Evolutionary conservation across 1,140 invertebrate species (phyloP).

Genomic region (Dendroctonus ponderosae): DNA sequence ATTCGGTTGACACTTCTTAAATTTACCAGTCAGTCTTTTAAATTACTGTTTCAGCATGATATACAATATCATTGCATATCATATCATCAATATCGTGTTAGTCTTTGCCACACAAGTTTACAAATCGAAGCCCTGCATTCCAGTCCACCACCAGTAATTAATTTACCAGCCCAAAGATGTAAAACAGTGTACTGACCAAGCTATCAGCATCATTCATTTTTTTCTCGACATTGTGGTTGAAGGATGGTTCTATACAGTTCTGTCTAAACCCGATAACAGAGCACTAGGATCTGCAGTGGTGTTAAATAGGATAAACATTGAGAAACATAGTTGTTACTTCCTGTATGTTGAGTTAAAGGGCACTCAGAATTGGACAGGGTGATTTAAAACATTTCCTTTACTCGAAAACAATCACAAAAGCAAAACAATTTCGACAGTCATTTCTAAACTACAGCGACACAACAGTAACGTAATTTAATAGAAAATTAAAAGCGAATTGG

Average conservation of each 20-base stretch:
- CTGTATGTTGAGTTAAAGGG: background rate
- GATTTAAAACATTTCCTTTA: background rate
- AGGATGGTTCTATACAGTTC: constrained; percentile 4
- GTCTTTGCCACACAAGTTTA: too few relatives aligned
- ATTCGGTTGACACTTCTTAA: too few relatives aligned
- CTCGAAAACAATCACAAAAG: constrained; percentile 13
- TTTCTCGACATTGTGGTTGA: constrained; percentile 49
- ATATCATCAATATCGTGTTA: too few relatives aligned
- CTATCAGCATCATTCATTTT: constrained; percentile 56
- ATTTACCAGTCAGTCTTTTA: too few relatives aligned
- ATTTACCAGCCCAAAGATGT: background rate
- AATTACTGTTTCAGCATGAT: too few relatives aligned
- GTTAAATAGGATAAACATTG: constrained; percentile 2
- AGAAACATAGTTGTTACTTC: constrained; percentile 14
- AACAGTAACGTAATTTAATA: background rate
- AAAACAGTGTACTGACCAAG: constrained; percentile 50
- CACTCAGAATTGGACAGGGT: constrained; percentile 2
- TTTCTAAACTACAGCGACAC: constrained; percentile 11
- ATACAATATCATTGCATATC: too few relatives aligned
- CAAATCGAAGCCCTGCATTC: background rate
- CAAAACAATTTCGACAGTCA: constrained; percentile 2
- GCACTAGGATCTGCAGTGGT: too few relatives aligned
- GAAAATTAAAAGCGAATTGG: too few relatives aligned
- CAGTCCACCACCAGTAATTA: background rate
- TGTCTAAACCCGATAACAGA: too few relatives aligned